A percentile compares a stretch with the other conserved stretches of the same genome.
phyloP scores from a whole-genome alignment of 2,888 invertebrate species.

The Mythimna vitellina region DNA sequence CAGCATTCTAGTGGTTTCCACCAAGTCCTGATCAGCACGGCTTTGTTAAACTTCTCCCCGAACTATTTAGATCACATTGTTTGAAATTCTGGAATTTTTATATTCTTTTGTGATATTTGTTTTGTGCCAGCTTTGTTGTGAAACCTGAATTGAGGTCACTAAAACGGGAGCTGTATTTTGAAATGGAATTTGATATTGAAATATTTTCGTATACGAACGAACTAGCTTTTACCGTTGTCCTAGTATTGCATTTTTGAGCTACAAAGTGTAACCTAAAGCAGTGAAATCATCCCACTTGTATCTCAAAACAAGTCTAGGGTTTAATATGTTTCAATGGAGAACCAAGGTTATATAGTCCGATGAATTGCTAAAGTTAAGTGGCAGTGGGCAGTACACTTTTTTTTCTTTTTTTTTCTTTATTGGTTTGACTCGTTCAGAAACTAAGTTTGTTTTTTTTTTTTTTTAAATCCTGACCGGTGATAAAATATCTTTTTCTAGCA shows the following conservation, averaged over 20 bases:
- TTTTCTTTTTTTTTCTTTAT: too few relatives aligned
- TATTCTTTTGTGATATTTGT: constrained; percentile 14
- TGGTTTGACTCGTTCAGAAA: not conserved
- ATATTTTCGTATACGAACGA: constrained; percentile 2
- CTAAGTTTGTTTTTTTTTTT: not conserved
- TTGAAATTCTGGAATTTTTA: constrained; percentile 10
- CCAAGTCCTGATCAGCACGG: constrained; percentile 40
- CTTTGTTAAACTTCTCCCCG: constrained; percentile 33
- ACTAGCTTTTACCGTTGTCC: not conserved
- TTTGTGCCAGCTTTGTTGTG: constrained; percentile 12
- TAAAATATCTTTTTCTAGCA: too few relatives aligned
- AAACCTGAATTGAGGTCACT: constrained; percentile 22
- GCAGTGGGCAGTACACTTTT: too few relatives aligned
- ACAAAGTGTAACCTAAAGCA: not conserved
- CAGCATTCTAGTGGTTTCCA: constrained; percentile 31
- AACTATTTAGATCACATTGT: constrained; percentile 35
- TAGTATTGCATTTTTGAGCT: not conserved
- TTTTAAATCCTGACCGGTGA: too few relatives aligned
- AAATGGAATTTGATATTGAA: constrained; percentile 25
- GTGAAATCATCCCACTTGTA: not conserved
- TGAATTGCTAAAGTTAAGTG: too few relatives aligned
- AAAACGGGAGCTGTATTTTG: constrained; percentile 17
- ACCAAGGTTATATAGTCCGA: too few relatives aligned
- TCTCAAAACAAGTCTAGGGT: not conserved
- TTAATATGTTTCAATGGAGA: not conserved